phyloP scores from a whole-genome alignment of 2,113 vertebrate genomes.

The Periophthalmus modestus region DNA sequence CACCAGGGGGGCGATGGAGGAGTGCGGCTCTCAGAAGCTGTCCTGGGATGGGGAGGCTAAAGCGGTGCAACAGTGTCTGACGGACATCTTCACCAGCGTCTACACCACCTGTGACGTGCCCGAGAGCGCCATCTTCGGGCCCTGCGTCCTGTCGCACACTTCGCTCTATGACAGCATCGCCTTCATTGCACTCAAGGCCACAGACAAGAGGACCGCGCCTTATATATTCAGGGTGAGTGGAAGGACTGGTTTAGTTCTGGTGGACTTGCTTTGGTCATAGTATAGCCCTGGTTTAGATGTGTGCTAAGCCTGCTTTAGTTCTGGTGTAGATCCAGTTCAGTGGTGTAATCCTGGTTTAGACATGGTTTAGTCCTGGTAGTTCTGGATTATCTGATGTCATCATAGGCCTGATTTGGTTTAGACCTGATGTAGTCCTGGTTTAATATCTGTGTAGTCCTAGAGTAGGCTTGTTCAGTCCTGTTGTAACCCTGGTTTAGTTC shows the following conservation, averaged over 20 bases:
- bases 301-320: too few species aligned
- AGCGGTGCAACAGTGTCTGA: conserved; percentile 95
- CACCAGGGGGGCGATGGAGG: conserved; percentile 85
- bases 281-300: too few species aligned
- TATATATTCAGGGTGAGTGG: conserved; percentile 92
- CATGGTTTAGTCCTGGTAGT: too few species aligned
- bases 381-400: too few species aligned
- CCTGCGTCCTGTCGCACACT: conserved; percentile 94
- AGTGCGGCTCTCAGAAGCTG: conserved; percentile 84
- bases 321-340: too few species aligned
- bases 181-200: conserved; percentile 95
- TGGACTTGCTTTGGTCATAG: too few species aligned
- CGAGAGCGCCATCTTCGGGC: conserved; percentile 95
- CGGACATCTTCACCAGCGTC: conserved; percentile 97
- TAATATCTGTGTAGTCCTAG: too few species aligned
- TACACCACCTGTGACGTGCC: conserved; percentile 97
- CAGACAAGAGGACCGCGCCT: conserved; percentile 94
- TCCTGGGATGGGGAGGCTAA: conserved; percentile 94
- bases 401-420: too few species aligned
- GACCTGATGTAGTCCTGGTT: too few species aligned
- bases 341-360: too few species aligned
- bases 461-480: neutral
- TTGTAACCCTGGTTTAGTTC: neutral
- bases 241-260: neutral
- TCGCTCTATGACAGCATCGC: conserved; percentile 98